These are phyloP conservation scores for Spodoptera frugiperda DNA, from an alignment of 1,140 invertebrate genomes.

Conservation along the genomic window DNA sequence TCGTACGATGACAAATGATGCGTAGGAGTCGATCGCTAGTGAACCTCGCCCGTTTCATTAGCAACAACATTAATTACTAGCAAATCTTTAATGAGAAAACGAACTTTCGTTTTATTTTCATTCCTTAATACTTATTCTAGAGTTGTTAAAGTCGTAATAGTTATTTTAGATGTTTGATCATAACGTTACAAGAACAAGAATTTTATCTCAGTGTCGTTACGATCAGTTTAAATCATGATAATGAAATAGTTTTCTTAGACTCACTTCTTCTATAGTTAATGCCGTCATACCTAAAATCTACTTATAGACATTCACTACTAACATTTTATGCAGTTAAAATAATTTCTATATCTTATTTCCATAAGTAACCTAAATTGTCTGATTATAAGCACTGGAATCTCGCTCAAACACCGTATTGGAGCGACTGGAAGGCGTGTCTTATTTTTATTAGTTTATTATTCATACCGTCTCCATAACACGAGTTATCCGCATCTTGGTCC, in stretches of 20 bases:
- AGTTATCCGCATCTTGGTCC: constrained; percentile 50
- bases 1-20: constrained; percentile 80
- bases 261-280: too few species aligned
- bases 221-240: not conserved
- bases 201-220: not conserved
- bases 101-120: constrained; percentile 61
- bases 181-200: not conserved
- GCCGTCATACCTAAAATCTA: too few species aligned
- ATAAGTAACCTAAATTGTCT: constrained; percentile 14
- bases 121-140: constrained; percentile 31
- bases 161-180: not conserved
- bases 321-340: too few species aligned
- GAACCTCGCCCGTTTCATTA: constrained; percentile 79
- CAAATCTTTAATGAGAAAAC: constrained; percentile 77
- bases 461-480: constrained; percentile 55
- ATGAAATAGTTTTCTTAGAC: not conserved
- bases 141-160: constrained; percentile 45
- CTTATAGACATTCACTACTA: too few species aligned
- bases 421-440: constrained; percentile 34
- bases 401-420: constrained; percentile 22
- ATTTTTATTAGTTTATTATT: constrained; percentile 58
- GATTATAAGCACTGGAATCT: constrained; percentile 26
- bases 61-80: constrained; percentile 81
- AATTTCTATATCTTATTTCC: too few species aligned
- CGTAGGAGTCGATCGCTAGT: constrained; percentile 75